Conservation (phyloP, 2,113 vertebrate genomes). For the Pholis gunnellus region DNA sequence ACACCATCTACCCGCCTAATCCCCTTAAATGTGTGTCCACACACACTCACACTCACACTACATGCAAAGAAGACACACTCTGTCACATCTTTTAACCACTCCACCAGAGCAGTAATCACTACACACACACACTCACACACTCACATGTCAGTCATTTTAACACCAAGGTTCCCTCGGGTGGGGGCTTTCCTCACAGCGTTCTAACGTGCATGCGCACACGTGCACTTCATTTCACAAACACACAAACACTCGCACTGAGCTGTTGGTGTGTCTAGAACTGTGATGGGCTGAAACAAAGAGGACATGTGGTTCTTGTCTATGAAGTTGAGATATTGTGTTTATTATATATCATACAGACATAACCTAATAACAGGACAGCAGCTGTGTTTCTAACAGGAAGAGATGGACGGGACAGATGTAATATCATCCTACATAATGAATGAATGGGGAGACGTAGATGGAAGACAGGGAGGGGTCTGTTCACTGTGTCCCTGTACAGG, state of each 20-base stretch:
- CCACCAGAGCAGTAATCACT: conserved; percentile 32
- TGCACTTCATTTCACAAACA: conserved; percentile 6
- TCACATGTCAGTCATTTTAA: conserved; percentile 61
- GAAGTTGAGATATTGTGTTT: neutral
- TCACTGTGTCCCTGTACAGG: conserved; percentile 2
- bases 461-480: conserved; percentile 28
- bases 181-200: neutral
- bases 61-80: conserved; percentile 25
- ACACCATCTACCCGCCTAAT: no score
- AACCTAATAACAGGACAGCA: neutral
- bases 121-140: conserved; percentile 53
- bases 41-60: conserved; percentile 28
- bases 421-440: conserved; percentile 36
- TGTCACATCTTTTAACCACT: conserved; percentile 52
- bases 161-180: conserved; percentile 21
- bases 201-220: neutral
- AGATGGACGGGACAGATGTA: conserved; percentile 10
- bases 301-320: neutral
- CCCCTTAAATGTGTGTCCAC: neutral
- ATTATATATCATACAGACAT: neutral
- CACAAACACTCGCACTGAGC: neutral
- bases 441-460: conserved; percentile 1
- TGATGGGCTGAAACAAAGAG: conserved; percentile 29
- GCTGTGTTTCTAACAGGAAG: conserved; percentile 17
- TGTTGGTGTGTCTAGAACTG: conserved; percentile 3